Evolutionary conservation across 2,797 vertebrate genomes (phyloP).

Genomic region (Hephaestus fuliginosus): DNA sequence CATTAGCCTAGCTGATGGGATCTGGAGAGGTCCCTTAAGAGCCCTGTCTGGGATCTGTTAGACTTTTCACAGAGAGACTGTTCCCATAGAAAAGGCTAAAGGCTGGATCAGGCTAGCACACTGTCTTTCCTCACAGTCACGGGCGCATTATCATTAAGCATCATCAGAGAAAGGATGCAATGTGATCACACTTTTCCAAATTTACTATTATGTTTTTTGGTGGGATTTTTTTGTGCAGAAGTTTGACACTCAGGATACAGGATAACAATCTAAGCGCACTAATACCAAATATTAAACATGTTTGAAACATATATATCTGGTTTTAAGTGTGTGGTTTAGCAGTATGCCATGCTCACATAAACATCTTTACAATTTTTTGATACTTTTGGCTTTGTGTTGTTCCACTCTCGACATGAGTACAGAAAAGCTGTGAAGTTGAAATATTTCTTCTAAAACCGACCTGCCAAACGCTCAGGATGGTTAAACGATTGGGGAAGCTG

Average conservation of each 20-base stretch:
- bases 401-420: neutral
- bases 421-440: neutral
- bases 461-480: neutral
- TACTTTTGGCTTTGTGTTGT: neutral
- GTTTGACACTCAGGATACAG: too few species aligned
- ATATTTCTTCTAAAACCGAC: neutral
- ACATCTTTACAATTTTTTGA: neutral
- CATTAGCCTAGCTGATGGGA: constrained; percentile 41
- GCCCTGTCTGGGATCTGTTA: constrained; percentile 13
- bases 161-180: constrained; percentile 9
- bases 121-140: neutral
- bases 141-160: neutral
- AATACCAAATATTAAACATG: neutral
- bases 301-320: neutral
- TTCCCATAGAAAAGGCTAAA: constrained; percentile 21
- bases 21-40: constrained; percentile 44
- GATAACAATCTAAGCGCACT: neutral
- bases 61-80: constrained; percentile 33
- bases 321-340: neutral
- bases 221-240: too few species aligned
- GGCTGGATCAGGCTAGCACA: neutral
- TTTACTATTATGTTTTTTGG: too few species aligned
- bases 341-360: neutral
- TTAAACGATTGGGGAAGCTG: neutral
- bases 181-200: neutral